phyloP scores from a whole-genome alignment of 2,113 vertebrate species.

The Ciconia stormi region DNA sequence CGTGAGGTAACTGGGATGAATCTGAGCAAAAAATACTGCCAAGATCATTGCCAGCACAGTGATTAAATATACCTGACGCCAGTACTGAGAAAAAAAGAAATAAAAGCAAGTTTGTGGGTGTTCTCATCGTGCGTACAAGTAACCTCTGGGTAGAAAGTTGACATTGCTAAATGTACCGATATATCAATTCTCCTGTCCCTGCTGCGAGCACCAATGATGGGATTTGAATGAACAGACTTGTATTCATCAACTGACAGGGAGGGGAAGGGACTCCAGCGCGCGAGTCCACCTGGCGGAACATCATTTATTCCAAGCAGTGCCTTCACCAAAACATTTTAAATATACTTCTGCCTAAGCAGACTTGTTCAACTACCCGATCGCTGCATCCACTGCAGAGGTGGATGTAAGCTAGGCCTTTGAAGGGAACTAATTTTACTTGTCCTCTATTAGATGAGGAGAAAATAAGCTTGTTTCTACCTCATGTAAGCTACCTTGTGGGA shows the following conservation, averaged over 20 bases:
- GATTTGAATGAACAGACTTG: background rate
- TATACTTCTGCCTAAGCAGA: background rate
- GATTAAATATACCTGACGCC: conserved; percentile 93
- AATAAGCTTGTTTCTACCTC: background rate
- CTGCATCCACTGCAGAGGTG: accelerated
- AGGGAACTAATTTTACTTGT: background rate
- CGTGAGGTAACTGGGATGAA: conserved; percentile 91
- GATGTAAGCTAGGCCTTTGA: background rate
- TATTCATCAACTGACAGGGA: background rate
- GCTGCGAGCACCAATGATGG: accelerated
- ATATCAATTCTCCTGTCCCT: background rate
- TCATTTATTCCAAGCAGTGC: background rate
- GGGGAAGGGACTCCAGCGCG: background rate
- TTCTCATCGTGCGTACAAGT: accelerated
- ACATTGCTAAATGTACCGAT: accelerated
- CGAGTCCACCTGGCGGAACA: accelerated
- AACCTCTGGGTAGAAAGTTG: background rate
- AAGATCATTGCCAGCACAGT: conserved; percentile 91
- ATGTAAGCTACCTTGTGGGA: background rate
- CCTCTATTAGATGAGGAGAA: background rate
- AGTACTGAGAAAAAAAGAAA: conserved; percentile 79
- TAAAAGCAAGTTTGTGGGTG: background rate
- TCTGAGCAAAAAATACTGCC: conserved; percentile 94
- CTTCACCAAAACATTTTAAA: background rate
- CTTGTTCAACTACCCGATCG: background rate